Percentiles rank a stretch among this genome's conserved stretches.
These are phyloP conservation scores for Pentalonia nigronervosa DNA, from an alignment of 1,140 invertebrate genomes.

Conservation along the genomic window DNA sequence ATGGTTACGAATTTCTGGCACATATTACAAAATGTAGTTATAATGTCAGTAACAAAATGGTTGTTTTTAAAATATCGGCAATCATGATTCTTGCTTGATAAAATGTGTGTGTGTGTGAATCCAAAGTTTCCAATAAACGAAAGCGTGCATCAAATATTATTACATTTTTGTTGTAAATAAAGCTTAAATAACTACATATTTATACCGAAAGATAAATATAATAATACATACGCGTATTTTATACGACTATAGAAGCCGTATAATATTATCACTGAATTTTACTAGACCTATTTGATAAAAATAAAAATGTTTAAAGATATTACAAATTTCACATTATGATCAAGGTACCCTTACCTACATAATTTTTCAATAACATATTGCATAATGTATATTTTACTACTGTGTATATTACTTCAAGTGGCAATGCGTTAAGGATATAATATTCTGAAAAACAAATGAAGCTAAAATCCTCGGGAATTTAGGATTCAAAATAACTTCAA, in stretches of 20 bases:
- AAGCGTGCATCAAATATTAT: neutral
- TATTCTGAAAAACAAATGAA: neutral
- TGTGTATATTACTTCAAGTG: neutral
- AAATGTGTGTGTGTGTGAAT: neutral
- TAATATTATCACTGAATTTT: neutral
- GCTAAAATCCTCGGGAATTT: neutral
- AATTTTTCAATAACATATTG: conserved; percentile 7
- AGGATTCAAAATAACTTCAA: neutral
- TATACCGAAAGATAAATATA: neutral
- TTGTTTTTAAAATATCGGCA: neutral
- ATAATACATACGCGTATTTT: neutral
- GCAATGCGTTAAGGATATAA: neutral
- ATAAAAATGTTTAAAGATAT: conserved; percentile 4
- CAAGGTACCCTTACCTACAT: neutral
- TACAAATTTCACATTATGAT: neutral
- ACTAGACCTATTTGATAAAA: neutral
- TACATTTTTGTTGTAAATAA: neutral
- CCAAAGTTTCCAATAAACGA: neutral
- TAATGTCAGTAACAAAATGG: neutral
- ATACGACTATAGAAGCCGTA: neutral
- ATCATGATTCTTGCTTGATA: neutral
- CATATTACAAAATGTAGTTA: neutral
- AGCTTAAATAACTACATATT: neutral
- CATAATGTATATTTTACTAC: neutral
- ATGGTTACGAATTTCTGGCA: neutral